These are phyloP conservation scores for Pagrus major DNA, from an alignment of 2,113 vertebrate species.

Conservation along the genomic window DNA sequence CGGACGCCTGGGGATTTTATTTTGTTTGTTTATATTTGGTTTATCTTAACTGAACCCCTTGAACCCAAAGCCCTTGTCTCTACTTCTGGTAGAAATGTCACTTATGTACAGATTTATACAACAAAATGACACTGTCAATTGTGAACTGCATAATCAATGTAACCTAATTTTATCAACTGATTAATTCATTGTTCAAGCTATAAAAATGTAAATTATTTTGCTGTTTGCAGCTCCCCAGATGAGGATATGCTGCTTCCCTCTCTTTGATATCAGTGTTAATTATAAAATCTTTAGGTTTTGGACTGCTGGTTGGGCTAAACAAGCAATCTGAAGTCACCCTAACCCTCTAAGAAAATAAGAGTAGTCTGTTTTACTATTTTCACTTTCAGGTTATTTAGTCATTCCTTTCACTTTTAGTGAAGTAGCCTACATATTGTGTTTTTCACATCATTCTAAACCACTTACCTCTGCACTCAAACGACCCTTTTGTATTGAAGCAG, in stretches of 20 bases:
- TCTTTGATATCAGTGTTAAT: neutral
- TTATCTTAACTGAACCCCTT: no score
- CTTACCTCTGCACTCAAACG: constrained; percentile 93
- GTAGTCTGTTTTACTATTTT: neutral
- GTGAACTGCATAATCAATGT: neutral
- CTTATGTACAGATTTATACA: neutral
- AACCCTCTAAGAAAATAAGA: neutral
- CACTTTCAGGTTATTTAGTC: neutral
- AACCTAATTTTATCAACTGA: neutral
- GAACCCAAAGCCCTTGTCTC: no score
- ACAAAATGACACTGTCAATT: neutral
- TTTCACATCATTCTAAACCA: neutral
- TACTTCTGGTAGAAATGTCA: no score
- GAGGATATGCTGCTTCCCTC: neutral
- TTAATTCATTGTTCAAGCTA: neutral
- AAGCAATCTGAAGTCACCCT: neutral
- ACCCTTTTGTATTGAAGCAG: constrained; percentile 93
- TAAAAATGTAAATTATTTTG: neutral
- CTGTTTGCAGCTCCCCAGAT: neutral
- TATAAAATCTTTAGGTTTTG: neutral
- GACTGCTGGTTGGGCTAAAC: neutral
- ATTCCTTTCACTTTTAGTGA: neutral
- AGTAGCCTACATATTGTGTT: neutral
- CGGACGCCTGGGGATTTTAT: no score
- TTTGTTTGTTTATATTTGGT: no score